Conservation (phyloP, 1,140 invertebrate species). For the Phenacoccus solenopsis region DNA sequence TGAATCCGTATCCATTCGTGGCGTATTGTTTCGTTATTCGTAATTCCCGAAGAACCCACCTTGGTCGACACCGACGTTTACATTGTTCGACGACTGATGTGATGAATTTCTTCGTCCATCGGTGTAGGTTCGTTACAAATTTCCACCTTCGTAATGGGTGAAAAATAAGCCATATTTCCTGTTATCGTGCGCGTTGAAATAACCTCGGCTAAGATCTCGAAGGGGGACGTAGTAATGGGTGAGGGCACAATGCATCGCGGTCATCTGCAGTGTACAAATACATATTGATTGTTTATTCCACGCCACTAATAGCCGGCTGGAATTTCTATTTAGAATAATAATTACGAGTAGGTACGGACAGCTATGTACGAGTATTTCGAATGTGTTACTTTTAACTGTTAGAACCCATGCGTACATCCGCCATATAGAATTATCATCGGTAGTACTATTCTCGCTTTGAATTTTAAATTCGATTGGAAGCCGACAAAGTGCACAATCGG, state of each 20-base stretch:
- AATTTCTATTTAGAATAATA: neutral
- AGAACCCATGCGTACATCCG: neutral
- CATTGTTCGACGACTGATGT: neutral
- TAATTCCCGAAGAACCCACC: too few relatives aligned
- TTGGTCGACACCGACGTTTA: too few relatives aligned
- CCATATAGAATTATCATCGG: neutral
- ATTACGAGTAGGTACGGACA: neutral
- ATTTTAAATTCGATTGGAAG: neutral
- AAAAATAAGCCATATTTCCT: too few relatives aligned
- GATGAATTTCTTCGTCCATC: too few relatives aligned
- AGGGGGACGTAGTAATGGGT: too few relatives aligned
- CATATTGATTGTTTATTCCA: slow-evolving; percentile 3
- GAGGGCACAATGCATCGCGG: too few relatives aligned
- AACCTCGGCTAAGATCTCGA: too few relatives aligned
- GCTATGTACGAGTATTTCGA: neutral
- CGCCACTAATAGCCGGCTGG: neutral
- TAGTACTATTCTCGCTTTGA: neutral
- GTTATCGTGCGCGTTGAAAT: too few relatives aligned
- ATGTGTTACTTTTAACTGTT: neutral
- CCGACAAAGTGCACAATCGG: neutral
- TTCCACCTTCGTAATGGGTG: too few relatives aligned
- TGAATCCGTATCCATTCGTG: neutral
- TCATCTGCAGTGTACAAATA: neutral
- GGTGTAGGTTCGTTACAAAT: too few relatives aligned
- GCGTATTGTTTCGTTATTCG: neutral